Conservation (phyloP, 1,140 invertebrate genomes). For the Drosophila virilis region DNA sequence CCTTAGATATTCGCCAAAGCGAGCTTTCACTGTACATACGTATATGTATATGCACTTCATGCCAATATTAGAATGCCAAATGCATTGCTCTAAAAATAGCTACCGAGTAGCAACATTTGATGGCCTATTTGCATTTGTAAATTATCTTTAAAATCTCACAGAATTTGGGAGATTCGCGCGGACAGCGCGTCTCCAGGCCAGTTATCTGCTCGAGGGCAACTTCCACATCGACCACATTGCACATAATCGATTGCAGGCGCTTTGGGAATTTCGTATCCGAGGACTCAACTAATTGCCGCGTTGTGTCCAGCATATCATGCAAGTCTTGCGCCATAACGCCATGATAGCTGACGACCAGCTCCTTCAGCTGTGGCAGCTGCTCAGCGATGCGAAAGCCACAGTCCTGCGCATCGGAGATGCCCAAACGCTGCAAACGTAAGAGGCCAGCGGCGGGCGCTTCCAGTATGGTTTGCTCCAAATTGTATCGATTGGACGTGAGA, state of each 20-base stretch:
- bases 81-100: neutral
- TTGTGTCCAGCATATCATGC: conserved; percentile 49
- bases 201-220: conserved; percentile 66
- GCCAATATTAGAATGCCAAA: conserved; percentile 4
- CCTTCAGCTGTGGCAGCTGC: conserved; percentile 42
- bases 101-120: conserved; percentile 10
- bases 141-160: conserved; percentile 64
- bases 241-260: conserved; percentile 62
- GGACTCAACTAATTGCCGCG: conserved; percentile 35
- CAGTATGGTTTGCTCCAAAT: conserved; percentile 55
- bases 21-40: neutral
- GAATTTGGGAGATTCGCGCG: conserved; percentile 61
- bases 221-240: conserved; percentile 69
- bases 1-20: neutral
- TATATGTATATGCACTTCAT: neutral
- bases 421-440: conserved; percentile 47
- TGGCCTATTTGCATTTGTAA: conserved; percentile 50
- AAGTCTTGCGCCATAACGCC: conserved; percentile 49
- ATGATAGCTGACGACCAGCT: conserved; percentile 65
- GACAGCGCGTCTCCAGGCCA: conserved; percentile 62
- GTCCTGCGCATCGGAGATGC: conserved; percentile 61
- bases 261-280: conserved; percentile 43
- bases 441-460: conserved; percentile 38
- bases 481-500: conserved; percentile 52
- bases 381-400: conserved; percentile 64